Evolutionary conservation across 2,113 vertebrate genomes (phyloP).

Genomic region (Pedionomus torquatus): DNA sequence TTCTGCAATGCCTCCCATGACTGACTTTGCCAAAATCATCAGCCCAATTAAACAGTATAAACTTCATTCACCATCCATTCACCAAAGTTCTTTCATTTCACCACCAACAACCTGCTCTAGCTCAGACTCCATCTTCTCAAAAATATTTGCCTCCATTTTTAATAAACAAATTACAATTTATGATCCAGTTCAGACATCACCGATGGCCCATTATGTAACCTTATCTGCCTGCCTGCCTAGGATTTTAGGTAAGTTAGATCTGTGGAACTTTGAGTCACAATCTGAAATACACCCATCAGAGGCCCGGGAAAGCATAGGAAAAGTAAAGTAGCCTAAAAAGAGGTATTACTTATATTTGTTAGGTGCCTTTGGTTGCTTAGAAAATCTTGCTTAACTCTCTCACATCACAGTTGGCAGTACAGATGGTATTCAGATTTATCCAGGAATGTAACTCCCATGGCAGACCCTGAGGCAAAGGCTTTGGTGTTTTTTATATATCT

Average conservation of each 20-base stretch:
- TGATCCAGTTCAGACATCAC: neutral
- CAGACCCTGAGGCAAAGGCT: neutral
- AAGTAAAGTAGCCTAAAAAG: neutral
- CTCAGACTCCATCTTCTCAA: neutral
- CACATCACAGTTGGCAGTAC: neutral
- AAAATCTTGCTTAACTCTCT: neutral
- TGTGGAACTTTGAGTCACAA: neutral
- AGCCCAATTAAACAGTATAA: neutral
- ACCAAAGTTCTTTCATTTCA: neutral
- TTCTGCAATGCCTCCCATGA: neutral
- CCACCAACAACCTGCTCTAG: neutral
- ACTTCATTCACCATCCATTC: neutral
- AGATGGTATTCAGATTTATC: constrained; percentile 18
- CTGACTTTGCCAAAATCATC: neutral
- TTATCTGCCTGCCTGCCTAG: neutral
- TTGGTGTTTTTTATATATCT: neutral
- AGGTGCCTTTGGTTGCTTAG: neutral
- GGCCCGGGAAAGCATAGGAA: neutral
- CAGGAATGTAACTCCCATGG: neutral
- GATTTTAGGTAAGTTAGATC: neutral
- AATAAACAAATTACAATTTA: neutral
- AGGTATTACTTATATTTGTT: neutral
- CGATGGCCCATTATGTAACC: neutral
- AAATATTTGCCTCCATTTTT: neutral
- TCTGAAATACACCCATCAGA: neutral